phyloP scores from a whole-genome alignment of 2,113 vertebrate species.

The Siniperca chuatsi region DNA sequence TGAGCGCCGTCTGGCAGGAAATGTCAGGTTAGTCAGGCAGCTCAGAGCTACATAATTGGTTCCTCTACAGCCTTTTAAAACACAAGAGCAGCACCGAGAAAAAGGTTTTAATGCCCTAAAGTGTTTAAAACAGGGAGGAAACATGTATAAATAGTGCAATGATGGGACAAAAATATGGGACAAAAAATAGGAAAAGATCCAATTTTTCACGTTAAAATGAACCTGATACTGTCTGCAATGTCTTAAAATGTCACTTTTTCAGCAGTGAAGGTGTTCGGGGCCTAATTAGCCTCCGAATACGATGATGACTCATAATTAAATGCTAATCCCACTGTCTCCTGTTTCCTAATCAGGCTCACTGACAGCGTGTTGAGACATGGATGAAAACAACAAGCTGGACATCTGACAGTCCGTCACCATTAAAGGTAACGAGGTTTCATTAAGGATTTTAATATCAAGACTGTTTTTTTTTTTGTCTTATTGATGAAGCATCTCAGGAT shows the following conservation, averaged over 20 bases:
- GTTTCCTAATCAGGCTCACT: background rate
- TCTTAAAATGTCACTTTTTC: background rate
- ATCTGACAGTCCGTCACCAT: too few species aligned
- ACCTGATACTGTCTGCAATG: background rate
- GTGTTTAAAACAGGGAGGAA: background rate
- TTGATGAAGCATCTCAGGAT: background rate
- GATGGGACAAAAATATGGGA: background rate
- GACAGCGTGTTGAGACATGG: background rate
- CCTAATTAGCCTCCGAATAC: background rate
- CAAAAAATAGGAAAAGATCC: background rate
- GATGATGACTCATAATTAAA: background rate
- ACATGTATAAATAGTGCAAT: too few species aligned
- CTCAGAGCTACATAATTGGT: constrained; percentile 19
- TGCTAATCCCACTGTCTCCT: too few species aligned
- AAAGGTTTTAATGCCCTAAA: background rate
- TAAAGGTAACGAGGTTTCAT: background rate
- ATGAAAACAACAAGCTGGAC: background rate
- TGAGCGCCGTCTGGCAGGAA: constrained; percentile 34
- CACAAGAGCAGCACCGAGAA: background rate
- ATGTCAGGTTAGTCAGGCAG: constrained; percentile 44
- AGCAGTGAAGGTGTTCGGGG: too few species aligned
- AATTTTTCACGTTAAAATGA: background rate
- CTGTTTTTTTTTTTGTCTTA: background rate
- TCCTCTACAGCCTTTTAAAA: constrained; percentile 12
- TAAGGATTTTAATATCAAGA: background rate